These are phyloP conservation scores for Patagioenas fasciata DNA, from an alignment of 2,113 vertebrate species.

Conservation along the genomic window DNA sequence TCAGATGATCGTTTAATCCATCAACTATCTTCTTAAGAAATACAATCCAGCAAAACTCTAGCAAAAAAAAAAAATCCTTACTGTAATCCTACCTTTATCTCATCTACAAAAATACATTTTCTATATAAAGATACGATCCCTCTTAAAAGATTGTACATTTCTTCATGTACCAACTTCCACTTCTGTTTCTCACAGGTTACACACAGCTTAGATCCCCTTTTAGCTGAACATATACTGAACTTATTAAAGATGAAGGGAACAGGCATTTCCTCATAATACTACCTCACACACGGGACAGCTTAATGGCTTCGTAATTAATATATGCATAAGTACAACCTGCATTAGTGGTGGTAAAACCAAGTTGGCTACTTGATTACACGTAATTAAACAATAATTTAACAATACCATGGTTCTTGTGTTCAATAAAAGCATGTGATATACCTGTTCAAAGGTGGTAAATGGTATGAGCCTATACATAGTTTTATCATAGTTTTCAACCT, in stretches of 20 bases:
- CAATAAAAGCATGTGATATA: accelerated
- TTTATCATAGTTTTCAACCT: background rate
- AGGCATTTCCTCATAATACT: conserved; percentile 47
- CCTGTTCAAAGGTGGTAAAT: background rate
- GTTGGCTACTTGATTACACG: conserved; percentile 37
- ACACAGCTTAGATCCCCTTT: conserved; percentile 45
- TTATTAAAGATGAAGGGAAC: conserved; percentile 58
- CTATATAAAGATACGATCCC: conserved; percentile 57
- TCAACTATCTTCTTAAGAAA: conserved; percentile 70
- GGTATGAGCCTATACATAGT: background rate
- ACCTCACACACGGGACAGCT: conserved; percentile 59
- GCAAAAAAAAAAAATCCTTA: conserved; percentile 33
- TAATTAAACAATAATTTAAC: conserved; percentile 45
- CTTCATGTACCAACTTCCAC: background rate
- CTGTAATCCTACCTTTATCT: conserved; percentile 67
- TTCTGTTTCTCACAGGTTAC: conserved; percentile 60
- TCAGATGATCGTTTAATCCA: conserved; percentile 68
- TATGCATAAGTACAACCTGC: conserved; percentile 71
- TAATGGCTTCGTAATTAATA: conserved; percentile 69
- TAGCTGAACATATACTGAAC: conserved; percentile 7
- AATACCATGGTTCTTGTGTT: background rate
- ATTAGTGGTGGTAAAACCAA: conserved; percentile 46
- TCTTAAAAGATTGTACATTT: conserved; percentile 52
- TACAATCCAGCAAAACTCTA: conserved; percentile 50
- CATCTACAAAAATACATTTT: conserved; percentile 51